Evolutionary conservation across 2,888 invertebrate species (phyloP), one percentile per base, ranked within the genome.

Genomic region (Cheilosia vulpina): DNA sequence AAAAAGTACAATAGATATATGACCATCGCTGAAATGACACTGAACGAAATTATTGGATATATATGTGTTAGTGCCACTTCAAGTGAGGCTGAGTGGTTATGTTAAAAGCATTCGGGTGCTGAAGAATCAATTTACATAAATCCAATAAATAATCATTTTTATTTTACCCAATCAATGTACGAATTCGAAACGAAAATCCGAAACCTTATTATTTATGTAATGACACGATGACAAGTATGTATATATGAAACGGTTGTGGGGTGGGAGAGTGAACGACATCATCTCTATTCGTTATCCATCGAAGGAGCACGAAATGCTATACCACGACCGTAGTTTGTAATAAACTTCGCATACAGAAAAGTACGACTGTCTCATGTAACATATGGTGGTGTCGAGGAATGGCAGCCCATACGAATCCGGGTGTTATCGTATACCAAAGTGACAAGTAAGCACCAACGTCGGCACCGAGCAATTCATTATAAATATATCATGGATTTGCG

Each of bases 111-210:
- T 43, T 47, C 52, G 45, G 66, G 21, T 45, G 47, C 27, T 19
- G 11, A 21, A 41, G 72, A 82, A 65, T 82, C 81, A 71, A 75
- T 71, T 82, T 71, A 71, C 76, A 82, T 76, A 58, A 60, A 71
- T 45, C 65, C 76, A 65, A 82, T 82, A 76, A 82, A 82, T 76
- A 76, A 72, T 82, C 65, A 82, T 82, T 82, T 77, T 82, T 76
- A 76, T 71, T 82, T 71, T 66, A 66, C 47, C 60, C 82, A 82
- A 82, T 82, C 82, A 82, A 60, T 66, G 77, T 62, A 47, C 21
- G 72, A 83, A 78, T 62, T 62, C 38, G 78, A 83, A 63, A 73
- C 78, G 73, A 63, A 68, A 78, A 83, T 73, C 73, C 52, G 73
- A 83, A 63, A 66, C 83, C 68, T 83, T 83, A 73, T 83, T 83